Evolutionary conservation across 35 echinoderm and acorn worm genomes (phyloP), one percentile per base, ranked within the genome.

Genomic region (Holothuria glaberrima): DNA sequence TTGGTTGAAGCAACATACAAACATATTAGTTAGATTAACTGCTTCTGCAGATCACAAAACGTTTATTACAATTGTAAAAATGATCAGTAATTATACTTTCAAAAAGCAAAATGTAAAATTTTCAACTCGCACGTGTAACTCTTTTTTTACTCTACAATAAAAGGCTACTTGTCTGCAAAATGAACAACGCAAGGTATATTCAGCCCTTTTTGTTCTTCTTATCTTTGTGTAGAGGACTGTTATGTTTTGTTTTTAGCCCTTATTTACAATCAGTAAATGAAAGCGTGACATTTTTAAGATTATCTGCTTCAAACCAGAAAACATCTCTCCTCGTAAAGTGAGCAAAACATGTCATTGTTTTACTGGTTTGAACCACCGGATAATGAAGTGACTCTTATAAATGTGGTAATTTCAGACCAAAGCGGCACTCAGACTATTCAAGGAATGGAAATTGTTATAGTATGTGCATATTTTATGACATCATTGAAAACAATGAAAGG

Each of bases 361-460:
- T 29, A 25, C 63, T 66, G 28, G 22, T 25, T 9, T 9, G 21
- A 66, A 66, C 28, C 63, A 66, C 63, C 21, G 63, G 12, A 66
- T 25, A 66, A 46, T 46, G 63, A 29, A 66, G 63, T 66, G 63
- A 66, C 7, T 19, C 63, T 6, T 66, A 66, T 9, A 66, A 66
- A 66, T 66, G 0, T 66, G 12, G 20, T 19, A 66, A 66, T 19
- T 66, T 66, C 63, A 66, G 20, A 29, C 3, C 12, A 66, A 66
- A 16, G 28, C 21, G 21, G 3, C 20, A 25, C 61, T 65, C 61
- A 65, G 20, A 66, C 21, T 29, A 66, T 66, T 66, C 63, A 66
- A 66, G 63, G 63, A 66, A 66, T 9, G 63, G 28, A 66, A 66
- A 66, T 21, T 66, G 63, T 66, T 66, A 66, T 19, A 66, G 63